Evolutionary conservation across 2,888 invertebrate species (phyloP).

Genomic region (Apodemia zela): DNA sequence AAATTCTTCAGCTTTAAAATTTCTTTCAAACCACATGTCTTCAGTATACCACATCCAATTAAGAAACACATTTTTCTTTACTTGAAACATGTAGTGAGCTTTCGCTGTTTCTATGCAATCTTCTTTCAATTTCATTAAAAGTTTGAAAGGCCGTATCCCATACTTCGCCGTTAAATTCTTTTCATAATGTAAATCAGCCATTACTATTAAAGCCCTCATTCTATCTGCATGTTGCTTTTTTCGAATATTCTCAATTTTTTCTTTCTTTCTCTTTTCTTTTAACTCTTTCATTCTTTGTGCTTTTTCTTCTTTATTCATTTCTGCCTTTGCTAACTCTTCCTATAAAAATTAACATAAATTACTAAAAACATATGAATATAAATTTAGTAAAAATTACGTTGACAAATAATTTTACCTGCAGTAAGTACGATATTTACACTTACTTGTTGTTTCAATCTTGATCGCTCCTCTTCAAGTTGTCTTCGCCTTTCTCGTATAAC

Average conservation of each 20-base stretch:
- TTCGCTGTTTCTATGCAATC: constrained; percentile 69
- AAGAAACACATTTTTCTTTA: constrained; percentile 70
- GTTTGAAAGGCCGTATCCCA: constrained; percentile 57
- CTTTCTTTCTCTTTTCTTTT: constrained; percentile 80
- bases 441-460: constrained; percentile 70
- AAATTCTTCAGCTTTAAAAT: constrained; percentile 78
- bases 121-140: constrained; percentile 52
- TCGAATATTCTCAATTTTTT: constrained; percentile 81
- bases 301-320: constrained; percentile 82
- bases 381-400: background rate
- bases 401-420: too few relatives aligned
- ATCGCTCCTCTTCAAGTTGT: constrained; percentile 72
- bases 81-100: constrained; percentile 62
- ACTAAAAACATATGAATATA: background rate
- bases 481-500: constrained; percentile 67
- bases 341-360: constrained; percentile 34
- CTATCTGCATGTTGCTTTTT: constrained; percentile 76
- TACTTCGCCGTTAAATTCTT: constrained; percentile 58
- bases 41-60: constrained; percentile 77
- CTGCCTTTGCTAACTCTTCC: constrained; percentile 71
- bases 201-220: constrained; percentile 66
- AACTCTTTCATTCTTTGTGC: constrained; percentile 80
- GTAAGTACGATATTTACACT: background rate
- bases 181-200: constrained; percentile 75
- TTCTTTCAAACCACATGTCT: constrained; percentile 72